Base-by-base conservation (phyloP, 2,888 invertebrate genomes). In the Campoletis raptor region DNA sequence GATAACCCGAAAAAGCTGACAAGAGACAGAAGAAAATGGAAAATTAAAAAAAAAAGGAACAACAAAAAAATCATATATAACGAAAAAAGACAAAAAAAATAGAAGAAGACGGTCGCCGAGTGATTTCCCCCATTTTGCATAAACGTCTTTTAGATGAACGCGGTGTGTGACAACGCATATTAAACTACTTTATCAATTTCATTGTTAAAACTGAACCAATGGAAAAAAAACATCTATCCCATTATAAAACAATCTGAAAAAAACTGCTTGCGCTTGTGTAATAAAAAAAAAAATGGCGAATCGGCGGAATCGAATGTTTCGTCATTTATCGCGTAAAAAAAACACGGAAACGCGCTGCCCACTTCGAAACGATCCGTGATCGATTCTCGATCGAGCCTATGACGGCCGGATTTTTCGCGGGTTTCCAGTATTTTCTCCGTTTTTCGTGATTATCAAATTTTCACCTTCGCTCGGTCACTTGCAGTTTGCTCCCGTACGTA, bases 1-100 rank as follows among this genome's bases (percentile, higher is more conserved):
- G 93, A 94, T 94, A 94, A 92, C 91, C 89, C 91, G 89, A 90
- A 90, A 92, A 92, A 91, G 91, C 92, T 92, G 92, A 92, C 89
- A 85, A 90, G 89, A 91, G 88, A 91, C 88, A 89, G 89, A 88
- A 81, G 70, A 54, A 86, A 83, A 74, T 40, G 70, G 64, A 67
- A 76, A 45, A 69, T 18, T 45, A 18, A n/a, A 30, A 80, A 64
- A 81, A 24, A 69, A 45, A 40, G 10, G 10, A 12, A 30, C 30
- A 30, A 80, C n/a, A 74, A 48, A 61, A 37, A 74, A 37, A 74
- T 15, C 36, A 78, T 36, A 78, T 36, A 66, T 36, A 45, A 64
- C 21, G 30, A 52, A 15, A 42, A 61, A 64, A 52, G 30, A 36
- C 7, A 30, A 57, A 24, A 66, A 52, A 61, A 70, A 57, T 12